These are phyloP conservation scores for Lochmaea capreae DNA, from an alignment of 2,888 invertebrate species.

Conservation along the genomic window DNA sequence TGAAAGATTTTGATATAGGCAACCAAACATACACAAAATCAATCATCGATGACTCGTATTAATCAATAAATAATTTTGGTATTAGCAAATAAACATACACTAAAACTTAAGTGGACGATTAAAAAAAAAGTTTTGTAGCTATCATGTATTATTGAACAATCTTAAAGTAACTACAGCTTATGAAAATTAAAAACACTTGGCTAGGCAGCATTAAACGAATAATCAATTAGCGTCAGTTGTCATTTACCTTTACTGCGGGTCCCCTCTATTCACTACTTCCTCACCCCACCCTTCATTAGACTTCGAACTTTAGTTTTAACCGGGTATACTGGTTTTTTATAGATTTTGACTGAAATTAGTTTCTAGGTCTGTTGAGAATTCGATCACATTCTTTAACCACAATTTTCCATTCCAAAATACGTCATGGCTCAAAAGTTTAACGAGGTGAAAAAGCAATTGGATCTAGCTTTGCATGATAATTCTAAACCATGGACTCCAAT, in stretches of 20 bases:
- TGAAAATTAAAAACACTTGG: neutral
- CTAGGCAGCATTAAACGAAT: neutral
- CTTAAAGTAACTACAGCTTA: neutral
- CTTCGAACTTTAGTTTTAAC: neutral
- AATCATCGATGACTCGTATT: too few species aligned
- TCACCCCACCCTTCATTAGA: neutral
- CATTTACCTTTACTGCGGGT: neutral
- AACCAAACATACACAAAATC: too few species aligned
- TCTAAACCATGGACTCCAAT: slow-evolving; percentile 78
- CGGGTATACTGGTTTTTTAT: slow-evolving; percentile 20
- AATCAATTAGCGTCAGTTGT: neutral
- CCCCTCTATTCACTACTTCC: neutral
- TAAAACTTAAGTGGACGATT: too few species aligned
- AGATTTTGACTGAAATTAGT: slow-evolving; percentile 4
- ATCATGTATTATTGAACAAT: neutral
- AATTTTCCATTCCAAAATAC: slow-evolving; percentile 1
- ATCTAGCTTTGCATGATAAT: slow-evolving; percentile 74
- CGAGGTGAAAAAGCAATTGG: slow-evolving; percentile 71
- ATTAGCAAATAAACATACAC: too few species aligned
- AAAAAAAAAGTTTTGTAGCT: too few species aligned
- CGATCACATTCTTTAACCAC: slow-evolving; percentile 2
- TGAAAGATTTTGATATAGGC: too few species aligned
- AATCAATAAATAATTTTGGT: too few species aligned
- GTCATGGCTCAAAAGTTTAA: slow-evolving; percentile 66
- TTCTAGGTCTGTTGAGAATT: neutral